These are phyloP conservation scores for Cataglyphis livida DNA, from an alignment of 2,888 invertebrate genomes.

Conservation along the genomic window DNA sequence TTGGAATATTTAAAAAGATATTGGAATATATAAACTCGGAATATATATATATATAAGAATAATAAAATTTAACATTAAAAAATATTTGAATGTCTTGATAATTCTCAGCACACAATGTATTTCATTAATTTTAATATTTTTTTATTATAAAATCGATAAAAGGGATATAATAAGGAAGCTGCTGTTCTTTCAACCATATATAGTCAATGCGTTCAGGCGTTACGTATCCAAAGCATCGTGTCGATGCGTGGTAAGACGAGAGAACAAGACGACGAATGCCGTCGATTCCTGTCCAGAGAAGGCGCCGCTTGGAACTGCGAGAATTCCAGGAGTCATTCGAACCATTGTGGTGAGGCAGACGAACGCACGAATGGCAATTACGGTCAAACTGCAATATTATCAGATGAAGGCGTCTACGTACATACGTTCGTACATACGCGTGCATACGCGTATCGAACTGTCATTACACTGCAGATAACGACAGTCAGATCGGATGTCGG, in stretches of 20 bases:
- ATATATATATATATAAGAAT: background rate
- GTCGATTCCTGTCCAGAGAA: slow-evolving; percentile 74
- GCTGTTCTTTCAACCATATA: background rate
- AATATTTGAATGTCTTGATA: background rate
- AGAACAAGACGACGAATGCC: slow-evolving; percentile 54
- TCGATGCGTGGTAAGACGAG: slow-evolving; percentile 24
- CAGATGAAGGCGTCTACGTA: slow-evolving; percentile 64
- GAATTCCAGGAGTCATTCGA: slow-evolving; percentile 71
- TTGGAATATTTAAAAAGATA: too few relatives aligned
- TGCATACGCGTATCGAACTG: slow-evolving; percentile 70
- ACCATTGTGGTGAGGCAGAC: slow-evolving; percentile 60
- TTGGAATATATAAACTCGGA: background rate
- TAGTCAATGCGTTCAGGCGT: background rate
- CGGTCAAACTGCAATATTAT: slow-evolving; percentile 73
- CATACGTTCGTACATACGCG: slow-evolving; percentile 55
- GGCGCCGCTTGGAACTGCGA: slow-evolving; percentile 74
- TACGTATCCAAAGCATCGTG: slow-evolving; percentile 8
- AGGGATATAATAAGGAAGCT: background rate
- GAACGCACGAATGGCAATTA: slow-evolving; percentile 70
- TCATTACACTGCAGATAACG: slow-evolving; percentile 70
- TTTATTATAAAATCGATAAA: background rate
- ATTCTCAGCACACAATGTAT: background rate
- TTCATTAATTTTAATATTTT: background rate
- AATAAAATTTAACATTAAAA: background rate
- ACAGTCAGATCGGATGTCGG: slow-evolving; percentile 43